Conservation (phyloP, 2,888 invertebrate genomes). For the Ophioninae sp. region DNA sequence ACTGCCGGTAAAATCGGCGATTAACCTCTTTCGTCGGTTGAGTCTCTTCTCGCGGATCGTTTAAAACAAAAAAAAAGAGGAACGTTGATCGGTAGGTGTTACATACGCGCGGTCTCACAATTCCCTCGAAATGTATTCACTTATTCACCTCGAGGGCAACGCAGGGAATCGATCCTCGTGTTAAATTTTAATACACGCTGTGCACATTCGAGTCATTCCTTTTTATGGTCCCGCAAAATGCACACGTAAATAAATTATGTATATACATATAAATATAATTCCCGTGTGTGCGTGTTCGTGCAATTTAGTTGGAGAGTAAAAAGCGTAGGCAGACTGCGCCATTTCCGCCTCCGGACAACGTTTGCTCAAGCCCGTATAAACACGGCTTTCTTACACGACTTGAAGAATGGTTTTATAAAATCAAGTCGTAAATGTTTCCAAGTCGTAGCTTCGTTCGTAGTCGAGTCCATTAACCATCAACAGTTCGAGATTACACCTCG, state of each 20-base stretch:
- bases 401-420: conserved; percentile 60
- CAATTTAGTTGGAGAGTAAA: conserved; percentile 16
- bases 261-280: too few species aligned
- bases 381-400: conserved; percentile 12
- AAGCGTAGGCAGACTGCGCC: conserved; percentile 30
- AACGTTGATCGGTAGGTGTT: conserved; percentile 9
- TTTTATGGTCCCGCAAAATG: conserved; percentile 31
- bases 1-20: conserved; percentile 2
- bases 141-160: conserved; percentile 18
- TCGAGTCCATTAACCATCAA: conserved; percentile 64
- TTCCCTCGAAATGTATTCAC: conserved; percentile 8
- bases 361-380: conserved; percentile 31
- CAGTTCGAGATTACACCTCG: conserved; percentile 45
- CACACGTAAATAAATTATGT: conserved; percentile 8
- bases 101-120: conserved; percentile 7
- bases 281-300: not conserved
- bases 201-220: conserved; percentile 29
- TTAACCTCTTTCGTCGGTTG: conserved; percentile 10
- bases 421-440: conserved; percentile 64
- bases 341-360: conserved; percentile 50
- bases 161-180: conserved; percentile 32
- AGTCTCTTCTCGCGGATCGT: not conserved
- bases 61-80: not conserved
- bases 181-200: conserved; percentile 22
- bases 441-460: conserved; percentile 40